Evolutionary conservation across 2,113 vertebrate genomes (phyloP), one percentile per base, ranked within the genome.

Genomic region (Phyllostomus discolor): DNA sequence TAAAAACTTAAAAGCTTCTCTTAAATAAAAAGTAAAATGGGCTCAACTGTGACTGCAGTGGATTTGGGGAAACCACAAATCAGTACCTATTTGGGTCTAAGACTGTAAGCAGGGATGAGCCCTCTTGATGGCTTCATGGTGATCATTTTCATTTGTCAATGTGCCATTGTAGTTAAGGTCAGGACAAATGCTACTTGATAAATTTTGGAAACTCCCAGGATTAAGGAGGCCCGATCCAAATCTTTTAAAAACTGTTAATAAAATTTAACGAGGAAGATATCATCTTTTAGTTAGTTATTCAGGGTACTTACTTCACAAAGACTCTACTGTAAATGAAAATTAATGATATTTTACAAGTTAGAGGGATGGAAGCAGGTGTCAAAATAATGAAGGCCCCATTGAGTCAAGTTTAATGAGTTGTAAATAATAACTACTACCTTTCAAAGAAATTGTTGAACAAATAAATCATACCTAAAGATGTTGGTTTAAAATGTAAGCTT

Each of bases 1-100:
- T 19, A 94, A 52, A 82, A 96, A 86, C 16, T 14, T 94, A 80
- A 95, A 70, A 50, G 22, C 10, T 88, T 85, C 84, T 85, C 80
- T 83, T 28, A 89, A 69, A 59, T 92, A 62, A 78, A 87, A 78
- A 43, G 78, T 82, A 72, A 88, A 88, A 78, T 19, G 57, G 48
- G 20, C 33, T 88, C 52, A 83, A 35, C 6, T 57, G 4, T 93
- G 19, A 59, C 59, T 19, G 76, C 0, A 85, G 35, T n/a, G 62
- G 70, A 88, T 48, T 48, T 62, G 33, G 52, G 22, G n/a, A 96
- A 90, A 93, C 16, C 85, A 92, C 14, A 90, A 38, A 19, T 33
- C 73, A 80, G 24, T 57, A 90, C 80, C 84, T 79, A 28, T 73
- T 50, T 76, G 84, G 22, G 59, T 28, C 43, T 83, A 72, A 43